phyloP scores from a whole-genome alignment of 2,113 vertebrate genomes.

The Tylochromis polylepis region DNA sequence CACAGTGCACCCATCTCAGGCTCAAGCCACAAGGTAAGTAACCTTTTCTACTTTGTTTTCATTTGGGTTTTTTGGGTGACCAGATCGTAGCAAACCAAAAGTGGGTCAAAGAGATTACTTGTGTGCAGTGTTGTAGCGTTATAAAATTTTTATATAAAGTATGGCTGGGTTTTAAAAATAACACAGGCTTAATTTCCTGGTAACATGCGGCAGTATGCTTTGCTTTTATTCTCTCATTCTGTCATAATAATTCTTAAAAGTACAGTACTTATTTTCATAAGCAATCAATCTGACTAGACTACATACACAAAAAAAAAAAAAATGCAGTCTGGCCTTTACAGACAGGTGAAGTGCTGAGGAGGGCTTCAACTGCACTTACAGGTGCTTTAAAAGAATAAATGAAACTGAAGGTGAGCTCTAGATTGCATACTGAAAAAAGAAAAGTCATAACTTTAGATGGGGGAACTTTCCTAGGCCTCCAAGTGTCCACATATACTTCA shows the following conservation, averaged over 20 bases:
- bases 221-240: background rate
- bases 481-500: background rate
- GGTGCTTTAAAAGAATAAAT: background rate
- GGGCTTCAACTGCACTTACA: background rate
- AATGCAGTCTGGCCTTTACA: background rate
- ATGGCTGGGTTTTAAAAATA: background rate
- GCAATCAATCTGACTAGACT: background rate
- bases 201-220: background rate
- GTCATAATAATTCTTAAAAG: background rate
- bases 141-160: background rate
- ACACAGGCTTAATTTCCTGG: background rate
- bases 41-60: background rate
- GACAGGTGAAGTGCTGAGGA: background rate
- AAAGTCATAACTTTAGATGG: background rate
- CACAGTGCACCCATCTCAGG: background rate
- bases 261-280: background rate
- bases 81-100: background rate
- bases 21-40: constrained; percentile 8
- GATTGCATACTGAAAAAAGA: background rate
- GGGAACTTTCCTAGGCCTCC: background rate
- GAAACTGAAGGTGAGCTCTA: background rate
- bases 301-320: background rate
- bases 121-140: background rate
- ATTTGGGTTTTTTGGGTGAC: background rate
- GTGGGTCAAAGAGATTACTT: background rate